A percentile compares a stretch with the other conserved stretches of the same genome.
These are phyloP conservation scores for Calyptommatus sinebrachiatus DNA, from an alignment of 2,113 vertebrate species.

Conservation along the genomic window DNA sequence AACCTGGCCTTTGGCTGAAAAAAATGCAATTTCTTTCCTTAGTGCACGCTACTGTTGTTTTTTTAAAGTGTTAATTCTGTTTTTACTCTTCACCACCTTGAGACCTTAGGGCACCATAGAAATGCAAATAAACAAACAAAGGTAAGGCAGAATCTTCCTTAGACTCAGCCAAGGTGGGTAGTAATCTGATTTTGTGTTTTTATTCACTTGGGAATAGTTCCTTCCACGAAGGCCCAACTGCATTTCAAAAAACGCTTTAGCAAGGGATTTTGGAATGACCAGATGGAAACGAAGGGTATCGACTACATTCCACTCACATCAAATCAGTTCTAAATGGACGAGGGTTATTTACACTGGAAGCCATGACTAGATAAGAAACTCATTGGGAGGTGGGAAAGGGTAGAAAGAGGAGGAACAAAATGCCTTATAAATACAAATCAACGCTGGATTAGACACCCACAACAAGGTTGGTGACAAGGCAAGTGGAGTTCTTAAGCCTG, in stretches of 20 bases:
- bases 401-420: not conserved
- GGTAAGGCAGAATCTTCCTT: too few species aligned
- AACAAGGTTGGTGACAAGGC: not conserved
- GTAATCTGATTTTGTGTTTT: too few species aligned
- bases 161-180: too few species aligned
- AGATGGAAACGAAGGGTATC: conserved; percentile 5
- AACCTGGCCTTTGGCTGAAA: too few species aligned
- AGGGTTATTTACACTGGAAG: conserved; percentile 7
- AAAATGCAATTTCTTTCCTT: too few species aligned
- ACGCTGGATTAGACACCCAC: conserved; percentile 8
- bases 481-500: conserved; percentile 34
- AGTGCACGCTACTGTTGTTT: too few species aligned
- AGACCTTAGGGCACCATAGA: too few species aligned
- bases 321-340: not conserved
- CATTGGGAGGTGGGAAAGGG: not conserved
- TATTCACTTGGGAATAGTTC: not conserved
- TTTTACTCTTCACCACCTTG: too few species aligned
- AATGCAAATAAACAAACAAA: too few species aligned
- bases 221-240: conserved; percentile 17
- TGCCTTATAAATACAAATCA: conserved; percentile 1
- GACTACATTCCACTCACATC: not conserved
- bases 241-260: conserved; percentile 7
- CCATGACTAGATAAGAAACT: conserved; percentile 4
- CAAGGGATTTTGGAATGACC: not conserved
- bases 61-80: too few species aligned